Evolutionary conservation across 2,113 vertebrate species (phyloP), one percentile per base, ranked within the genome.

Genomic region (Murina feae): DNA sequence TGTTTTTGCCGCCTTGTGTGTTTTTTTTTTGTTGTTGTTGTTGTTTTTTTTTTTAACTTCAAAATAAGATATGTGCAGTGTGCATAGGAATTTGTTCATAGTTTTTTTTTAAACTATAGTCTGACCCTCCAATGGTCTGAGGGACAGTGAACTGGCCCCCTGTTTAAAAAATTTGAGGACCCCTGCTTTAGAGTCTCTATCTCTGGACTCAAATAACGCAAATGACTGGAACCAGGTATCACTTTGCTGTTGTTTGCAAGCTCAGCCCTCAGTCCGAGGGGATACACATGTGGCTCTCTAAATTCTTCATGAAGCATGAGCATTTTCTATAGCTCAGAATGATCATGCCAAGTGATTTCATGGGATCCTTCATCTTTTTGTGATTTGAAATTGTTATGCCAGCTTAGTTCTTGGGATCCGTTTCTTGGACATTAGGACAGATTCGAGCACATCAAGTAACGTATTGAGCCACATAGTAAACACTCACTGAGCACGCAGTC

Each of bases 361-460:
- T 13, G 81, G 47, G 60, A 37, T 44, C 85, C 71, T 81, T 87
- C 51, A 84, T 81, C 66, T 63, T 87, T 75, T 32, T 85, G 30
- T 87, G 51, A 78, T 39, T 78, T 68, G 75, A 81, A 91, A 74
- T 68, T 63, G 6, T 78, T 87, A 69, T 6, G 16, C 35, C 32
- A 32, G 35, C 65, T 49, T 88, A 47, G 60, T 78, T 72, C 53
- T 92, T 28, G 35, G 83, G 35, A 71, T 39, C 39, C 86, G 49
- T 89, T 84, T 91, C 23, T 14, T 32, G 49, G 44, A 55, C 10
- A 4, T 80, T 60, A 83, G 60, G 84, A 49, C n/a, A 86, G 51
- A 93, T 39, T 37, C 84, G 76, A 95, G 32, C 81, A 96, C 78
- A 90, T 53, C n/a, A 69, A 89, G 32, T 66, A 71, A 88, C 81